Evolutionary conservation across 2,113 vertebrate species (phyloP), one percentile per base, ranked within the genome.

Genomic region (Leucoraja erinaceus): DNA sequence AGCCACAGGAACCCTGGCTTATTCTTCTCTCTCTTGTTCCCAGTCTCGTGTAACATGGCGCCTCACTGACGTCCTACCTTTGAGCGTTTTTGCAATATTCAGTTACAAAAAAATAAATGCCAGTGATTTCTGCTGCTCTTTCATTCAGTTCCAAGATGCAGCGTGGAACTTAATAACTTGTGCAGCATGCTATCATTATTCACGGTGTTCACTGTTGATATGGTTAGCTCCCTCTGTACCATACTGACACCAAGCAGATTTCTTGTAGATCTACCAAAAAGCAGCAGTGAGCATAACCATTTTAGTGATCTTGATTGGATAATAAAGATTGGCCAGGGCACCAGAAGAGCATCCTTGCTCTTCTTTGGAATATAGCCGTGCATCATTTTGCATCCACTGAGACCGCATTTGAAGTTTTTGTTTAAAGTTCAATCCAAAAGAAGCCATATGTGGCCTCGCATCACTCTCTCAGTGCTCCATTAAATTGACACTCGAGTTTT

Each of bases 111-210:
- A 22, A 25, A 54, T 20, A 54, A 54, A 28, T 54, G 47, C 79
- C 54, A 83, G 25, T 22, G 25, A 83, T 28, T 10, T 83, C 79
- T 83, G 47, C 22, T 25, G 79, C 47, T 83, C 20, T 83, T 59
- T 83, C 47, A 83, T 83, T 83, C 79, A 56, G 22, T 25, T 83
- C 22, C 79, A 47, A 56, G 47, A 59, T 59, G 47, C 47, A 59
- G 79, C 79, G 20, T 83, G 47, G 47, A 83, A 59, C 56, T 83
- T 83, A 54, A 56, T 59, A 83, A 28, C 79, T 83, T 83, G 79
- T 28, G 5, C 47, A 83, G 22, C 79, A 59, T 83, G 79, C 79
- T 25, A 11, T 83, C 47, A 56, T 83, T 83, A 22, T 56, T 56
- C 47, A 83, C 20, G 3, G 25, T 59, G 38, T 83, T 56, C 22